phyloP scores from a whole-genome alignment of 1,140 invertebrate species.

The Scaptomyza montana region DNA sequence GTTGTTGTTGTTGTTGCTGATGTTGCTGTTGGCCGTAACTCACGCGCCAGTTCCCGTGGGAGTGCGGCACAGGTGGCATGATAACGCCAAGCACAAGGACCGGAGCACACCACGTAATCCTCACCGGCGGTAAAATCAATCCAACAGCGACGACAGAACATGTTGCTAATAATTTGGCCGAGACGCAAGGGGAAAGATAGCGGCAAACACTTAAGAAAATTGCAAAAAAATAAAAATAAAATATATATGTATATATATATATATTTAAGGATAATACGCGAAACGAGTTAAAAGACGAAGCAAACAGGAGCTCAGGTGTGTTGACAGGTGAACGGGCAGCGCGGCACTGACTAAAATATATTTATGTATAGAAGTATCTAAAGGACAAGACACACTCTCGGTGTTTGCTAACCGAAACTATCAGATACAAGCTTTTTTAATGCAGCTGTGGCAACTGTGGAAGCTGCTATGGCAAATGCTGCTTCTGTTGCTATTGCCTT shows the following conservation, averaged over 20 bases:
- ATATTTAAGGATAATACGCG: background rate
- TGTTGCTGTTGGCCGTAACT: slow-evolving; percentile 28
- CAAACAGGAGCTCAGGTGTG: slow-evolving; percentile 54
- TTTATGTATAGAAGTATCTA: too few species aligned
- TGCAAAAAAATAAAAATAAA: slow-evolving; percentile 34
- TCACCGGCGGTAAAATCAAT: slow-evolving; percentile 70
- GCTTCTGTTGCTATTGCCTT: slow-evolving; percentile 16
- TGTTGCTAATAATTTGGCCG: slow-evolving; percentile 65
- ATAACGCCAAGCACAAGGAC: slow-evolving; percentile 60
- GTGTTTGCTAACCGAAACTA: background rate
- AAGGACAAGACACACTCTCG: background rate
- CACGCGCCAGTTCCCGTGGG: slow-evolving; percentile 59
- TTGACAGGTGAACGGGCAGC: slow-evolving; percentile 52
- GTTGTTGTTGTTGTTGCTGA: slow-evolving; percentile 10
- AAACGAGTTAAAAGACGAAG: slow-evolving; percentile 26
- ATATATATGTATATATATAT: too few species aligned
- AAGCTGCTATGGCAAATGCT: background rate
- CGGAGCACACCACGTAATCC: slow-evolving; percentile 57
- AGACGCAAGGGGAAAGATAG: too few species aligned
- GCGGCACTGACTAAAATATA: slow-evolving; percentile 36
- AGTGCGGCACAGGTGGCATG: slow-evolving; percentile 61
- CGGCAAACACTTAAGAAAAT: slow-evolving; percentile 70
- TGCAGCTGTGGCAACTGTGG: background rate
- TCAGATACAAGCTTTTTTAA: background rate
- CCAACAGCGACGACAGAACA: slow-evolving; percentile 83